These are phyloP conservation scores for Scotopteryx bipunctaria DNA, from an alignment of 2,888 invertebrate species.

Conservation along the genomic window DNA sequence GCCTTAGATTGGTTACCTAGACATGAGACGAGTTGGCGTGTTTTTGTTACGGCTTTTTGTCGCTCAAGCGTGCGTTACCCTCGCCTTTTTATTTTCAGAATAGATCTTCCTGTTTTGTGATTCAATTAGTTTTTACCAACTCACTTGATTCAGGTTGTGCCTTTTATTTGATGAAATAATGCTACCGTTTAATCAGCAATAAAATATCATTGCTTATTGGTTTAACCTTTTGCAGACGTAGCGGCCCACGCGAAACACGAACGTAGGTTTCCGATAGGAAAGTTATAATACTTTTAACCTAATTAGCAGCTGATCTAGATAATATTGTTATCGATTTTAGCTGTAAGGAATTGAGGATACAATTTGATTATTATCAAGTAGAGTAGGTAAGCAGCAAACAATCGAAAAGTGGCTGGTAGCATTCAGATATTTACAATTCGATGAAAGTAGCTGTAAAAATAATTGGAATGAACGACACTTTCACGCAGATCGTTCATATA, in stretches of 20 bases:
- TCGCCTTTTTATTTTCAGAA: slow-evolving; percentile 34
- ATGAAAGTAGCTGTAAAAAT: slow-evolving; percentile 43
- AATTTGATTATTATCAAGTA: too few species aligned
- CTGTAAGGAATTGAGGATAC: too few species aligned
- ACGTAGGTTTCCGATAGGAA: slow-evolving; percentile 10
- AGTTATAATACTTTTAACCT: not conserved
- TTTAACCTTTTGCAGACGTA: slow-evolving; percentile 26
- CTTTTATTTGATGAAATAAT: slow-evolving; percentile 2
- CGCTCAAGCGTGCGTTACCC: slow-evolving; percentile 71
- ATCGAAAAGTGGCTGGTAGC: not conserved
- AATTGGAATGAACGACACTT: slow-evolving; percentile 47
- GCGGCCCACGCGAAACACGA: slow-evolving; percentile 18
- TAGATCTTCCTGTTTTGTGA: slow-evolving; percentile 11
- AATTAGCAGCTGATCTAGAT: too few species aligned
- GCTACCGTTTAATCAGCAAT: slow-evolving; percentile 13
- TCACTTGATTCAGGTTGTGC: too few species aligned
- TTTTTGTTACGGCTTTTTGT: slow-evolving; percentile 71
- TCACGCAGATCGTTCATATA: slow-evolving; percentile 58
- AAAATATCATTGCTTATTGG: slow-evolving; percentile 26
- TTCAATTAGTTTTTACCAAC: not conserved
- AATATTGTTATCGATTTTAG: too few species aligned
- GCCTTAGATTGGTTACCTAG: slow-evolving; percentile 65
- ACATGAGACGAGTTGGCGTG: slow-evolving; percentile 54
- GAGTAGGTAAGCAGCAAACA: not conserved
- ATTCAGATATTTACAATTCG: slow-evolving; percentile 41